These are phyloP conservation scores for Pipra filicauda DNA, from an alignment of 2,113 vertebrate species.

Conservation along the genomic window DNA sequence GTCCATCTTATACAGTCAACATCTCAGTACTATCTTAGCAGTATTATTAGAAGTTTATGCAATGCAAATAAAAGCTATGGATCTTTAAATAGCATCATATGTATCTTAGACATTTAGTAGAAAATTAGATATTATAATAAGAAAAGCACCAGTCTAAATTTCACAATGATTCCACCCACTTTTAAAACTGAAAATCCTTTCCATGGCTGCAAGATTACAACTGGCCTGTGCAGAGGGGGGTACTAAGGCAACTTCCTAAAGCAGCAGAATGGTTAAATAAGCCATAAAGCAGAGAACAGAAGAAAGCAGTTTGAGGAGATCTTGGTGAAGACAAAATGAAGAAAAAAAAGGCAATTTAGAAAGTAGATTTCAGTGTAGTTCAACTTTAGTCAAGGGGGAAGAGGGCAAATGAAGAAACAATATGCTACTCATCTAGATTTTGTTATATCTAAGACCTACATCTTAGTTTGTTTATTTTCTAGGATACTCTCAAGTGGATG, in stretches of 20 bases:
- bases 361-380: neutral
- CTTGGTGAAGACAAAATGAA: neutral
- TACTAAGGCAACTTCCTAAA: neutral
- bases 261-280: neutral
- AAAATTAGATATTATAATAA: neutral
- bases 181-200: neutral
- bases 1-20: neutral
- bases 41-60: neutral
- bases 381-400: neutral
- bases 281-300: rapidly evolving
- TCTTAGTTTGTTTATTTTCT: neutral
- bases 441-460: neutral
- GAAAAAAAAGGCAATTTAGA: neutral
- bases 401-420: neutral
- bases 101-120: neutral
- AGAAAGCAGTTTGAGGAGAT: neutral
- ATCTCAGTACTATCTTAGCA: neutral
- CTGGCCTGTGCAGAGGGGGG: neutral
- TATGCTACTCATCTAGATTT: neutral
- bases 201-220: neutral
- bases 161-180: neutral
- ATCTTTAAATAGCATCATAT: neutral
- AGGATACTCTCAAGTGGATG: neutral
- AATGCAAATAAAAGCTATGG: neutral
- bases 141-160: neutral